Percentiles rank a stretch among this genome's conserved stretches.
Conservation (phyloP, 1,140 invertebrate genomes). For the Aricia agestis region DNA sequence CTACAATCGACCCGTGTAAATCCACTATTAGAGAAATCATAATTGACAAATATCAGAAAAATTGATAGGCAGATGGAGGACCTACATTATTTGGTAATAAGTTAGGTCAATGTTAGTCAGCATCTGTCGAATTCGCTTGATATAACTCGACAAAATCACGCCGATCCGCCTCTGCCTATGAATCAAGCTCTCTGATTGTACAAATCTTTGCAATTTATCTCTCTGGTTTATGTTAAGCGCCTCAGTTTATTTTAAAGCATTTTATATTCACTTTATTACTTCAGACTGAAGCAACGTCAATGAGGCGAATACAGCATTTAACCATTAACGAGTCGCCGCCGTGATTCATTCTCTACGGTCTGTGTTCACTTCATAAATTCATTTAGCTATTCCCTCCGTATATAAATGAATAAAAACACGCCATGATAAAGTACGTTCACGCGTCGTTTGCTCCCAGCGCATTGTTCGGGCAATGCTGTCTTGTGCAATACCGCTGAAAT, state of each 20-base stretch:
- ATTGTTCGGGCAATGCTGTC: slow-evolving; percentile 22
- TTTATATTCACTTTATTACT: too few relatives aligned
- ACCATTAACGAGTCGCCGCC: background rate
- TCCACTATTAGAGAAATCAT: background rate
- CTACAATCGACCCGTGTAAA: too few relatives aligned
- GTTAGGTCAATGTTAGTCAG: too few relatives aligned
- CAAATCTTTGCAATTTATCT: too few relatives aligned
- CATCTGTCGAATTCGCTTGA: too few relatives aligned
- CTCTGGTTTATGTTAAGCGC: too few relatives aligned
- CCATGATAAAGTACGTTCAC: background rate
- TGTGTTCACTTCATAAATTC: background rate
- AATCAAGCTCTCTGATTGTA: too few relatives aligned
- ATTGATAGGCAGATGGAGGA: too few relatives aligned
- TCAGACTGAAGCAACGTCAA: background rate
- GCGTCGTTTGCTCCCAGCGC: background rate
- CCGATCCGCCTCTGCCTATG: too few relatives aligned
- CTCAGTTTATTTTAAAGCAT: too few relatives aligned
- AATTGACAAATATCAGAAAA: background rate
- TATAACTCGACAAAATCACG: too few relatives aligned
- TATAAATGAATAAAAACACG: background rate
- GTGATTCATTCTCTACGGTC: background rate
- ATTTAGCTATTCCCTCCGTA: background rate
- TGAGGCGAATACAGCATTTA: background rate
- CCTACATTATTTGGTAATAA: too few relatives aligned
- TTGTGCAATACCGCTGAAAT: slow-evolving; percentile 64